phyloP scores from a whole-genome alignment of 2,888 invertebrate species.

The Laothoe populi region DNA sequence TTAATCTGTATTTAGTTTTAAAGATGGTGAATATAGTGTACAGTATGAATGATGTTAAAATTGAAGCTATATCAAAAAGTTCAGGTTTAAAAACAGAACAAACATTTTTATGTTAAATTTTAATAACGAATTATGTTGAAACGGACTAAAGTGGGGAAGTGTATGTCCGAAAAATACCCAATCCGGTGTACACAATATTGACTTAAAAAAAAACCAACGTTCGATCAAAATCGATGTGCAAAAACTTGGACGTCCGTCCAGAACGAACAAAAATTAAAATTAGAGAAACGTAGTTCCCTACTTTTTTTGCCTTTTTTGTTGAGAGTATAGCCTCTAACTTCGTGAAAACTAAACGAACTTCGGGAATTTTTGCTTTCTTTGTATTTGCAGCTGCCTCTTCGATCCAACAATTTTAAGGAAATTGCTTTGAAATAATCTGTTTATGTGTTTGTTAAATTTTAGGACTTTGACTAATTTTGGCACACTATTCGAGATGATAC shows the following conservation, averaged over 20 bases:
- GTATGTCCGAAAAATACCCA: background rate
- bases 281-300: background rate
- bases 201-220: background rate
- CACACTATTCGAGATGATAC: too few species aligned
- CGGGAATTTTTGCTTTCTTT: conserved; percentile 6
- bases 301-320: conserved; percentile 13
- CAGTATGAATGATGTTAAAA: too few species aligned
- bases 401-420: background rate
- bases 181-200: background rate
- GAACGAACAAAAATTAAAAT: background rate
- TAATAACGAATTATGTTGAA: too few species aligned
- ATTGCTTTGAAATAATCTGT: background rate
- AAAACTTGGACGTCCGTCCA: conserved; percentile 3
- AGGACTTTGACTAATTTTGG: background rate
- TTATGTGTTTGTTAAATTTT: background rate
- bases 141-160: too few species aligned
- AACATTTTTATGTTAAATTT: background rate
- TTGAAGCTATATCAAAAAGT: too few species aligned
- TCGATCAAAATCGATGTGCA: conserved; percentile 14
- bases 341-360: conserved; percentile 12
- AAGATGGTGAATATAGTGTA: too few species aligned
- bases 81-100: background rate
- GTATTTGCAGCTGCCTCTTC: background rate
- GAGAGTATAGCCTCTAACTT: conserved; percentile 5
- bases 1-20: too few species aligned